Evolutionary conservation across 2,797 vertebrate genomes (phyloP), one percentile per base, ranked within the genome.

Genomic region (Monodelphis domestica): DNA sequence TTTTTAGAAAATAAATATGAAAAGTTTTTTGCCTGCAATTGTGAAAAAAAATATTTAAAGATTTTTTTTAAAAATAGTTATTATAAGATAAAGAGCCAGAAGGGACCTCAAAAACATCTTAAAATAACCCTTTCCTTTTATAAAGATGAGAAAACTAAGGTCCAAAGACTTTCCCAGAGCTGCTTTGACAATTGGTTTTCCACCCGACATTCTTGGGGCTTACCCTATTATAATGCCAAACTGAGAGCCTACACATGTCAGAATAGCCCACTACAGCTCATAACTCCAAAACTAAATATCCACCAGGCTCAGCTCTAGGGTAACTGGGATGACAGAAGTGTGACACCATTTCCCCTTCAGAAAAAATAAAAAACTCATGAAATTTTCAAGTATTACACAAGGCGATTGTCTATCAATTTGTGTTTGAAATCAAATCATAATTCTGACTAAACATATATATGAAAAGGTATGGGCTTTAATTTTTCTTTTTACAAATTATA

Each of bases 401-500:
- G 4, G 33, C 33, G n/a, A n/a, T 63, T 1, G 59, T 63, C 59
- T 63, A 17, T 63, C 33, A n/a, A n/a, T n/a, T 63, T 96, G 91
- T 95, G 59, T 89, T 5, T 92, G 56, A 91, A 63, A 11, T 91
- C 12, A 92, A 15, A 70, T 53, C 12, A 93, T 63, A 93, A 30
- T 21, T 90, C 87, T 88, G 90, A 92, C 54, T 59, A 28, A 38
- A 87, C 90, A 91, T 94, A 89, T 92, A 93, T 4, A 9, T 53
- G 30, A n/a, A 38, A 84, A 1, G 4, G 45, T 84, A 45, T 70
- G 4, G 55, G 53, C 45, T 96, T 57, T 95, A 33, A 91, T 56
- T 90, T 91, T 50, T 33, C n/a, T 59, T 87, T 89, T 92, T 57
- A 90, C 59, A 84, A 92, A 91, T 55, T 38, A 91, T 95, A 95